phyloP scores from a whole-genome alignment of 1,140 invertebrate species.

The Tetramorium alpestre region DNA sequence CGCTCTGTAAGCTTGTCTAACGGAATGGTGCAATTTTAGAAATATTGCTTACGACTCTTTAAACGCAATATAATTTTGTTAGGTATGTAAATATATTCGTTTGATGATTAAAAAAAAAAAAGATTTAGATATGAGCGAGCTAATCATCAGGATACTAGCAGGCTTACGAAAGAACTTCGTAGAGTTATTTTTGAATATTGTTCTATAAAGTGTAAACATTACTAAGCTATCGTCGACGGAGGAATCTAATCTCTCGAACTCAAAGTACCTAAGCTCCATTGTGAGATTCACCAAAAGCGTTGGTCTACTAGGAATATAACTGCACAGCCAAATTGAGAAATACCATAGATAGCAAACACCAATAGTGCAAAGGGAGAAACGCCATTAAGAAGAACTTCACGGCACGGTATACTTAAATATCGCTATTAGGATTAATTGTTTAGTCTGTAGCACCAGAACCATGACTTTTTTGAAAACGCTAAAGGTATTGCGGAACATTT shows the following conservation, averaged over 20 bases:
- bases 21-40: not conserved
- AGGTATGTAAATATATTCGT: not conserved
- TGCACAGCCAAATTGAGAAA: not conserved
- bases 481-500: constrained; percentile 3
- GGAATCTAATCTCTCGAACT: constrained; percentile 11
- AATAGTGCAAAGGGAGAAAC: constrained; percentile 16
- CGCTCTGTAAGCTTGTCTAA: not conserved
- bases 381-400: not conserved
- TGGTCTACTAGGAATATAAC: not conserved
- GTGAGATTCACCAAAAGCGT: not conserved
- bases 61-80: constrained; percentile 57
- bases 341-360: not conserved
- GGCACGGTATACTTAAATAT: constrained; percentile 11
- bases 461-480: constrained; percentile 6
- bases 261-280: not conserved
- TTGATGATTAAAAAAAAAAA: not conserved
- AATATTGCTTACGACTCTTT: constrained; percentile 13
- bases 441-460: not conserved
- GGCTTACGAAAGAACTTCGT: not conserved
- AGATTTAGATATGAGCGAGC: not conserved
- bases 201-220: not conserved
- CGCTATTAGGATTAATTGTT: not conserved
- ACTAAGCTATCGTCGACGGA: not conserved
- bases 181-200: constrained; percentile 10
- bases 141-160: not conserved